phyloP scores from a whole-genome alignment of 2,113 vertebrate genomes.

The Artemisiospiza belli region DNA sequence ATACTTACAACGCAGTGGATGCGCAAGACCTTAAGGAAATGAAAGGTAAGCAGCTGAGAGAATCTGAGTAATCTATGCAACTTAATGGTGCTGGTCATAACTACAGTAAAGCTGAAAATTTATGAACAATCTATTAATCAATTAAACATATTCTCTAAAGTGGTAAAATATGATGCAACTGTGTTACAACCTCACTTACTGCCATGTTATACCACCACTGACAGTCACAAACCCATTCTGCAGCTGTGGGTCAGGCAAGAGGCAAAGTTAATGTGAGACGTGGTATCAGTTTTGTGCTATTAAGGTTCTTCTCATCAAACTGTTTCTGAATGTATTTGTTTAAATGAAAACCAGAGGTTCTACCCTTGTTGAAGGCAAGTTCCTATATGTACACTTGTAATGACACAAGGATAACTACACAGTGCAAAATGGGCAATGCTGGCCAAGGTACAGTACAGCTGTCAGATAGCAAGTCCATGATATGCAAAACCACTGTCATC shows the following conservation, averaged over 20 bases:
- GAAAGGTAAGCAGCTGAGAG: slow-evolving; percentile 8
- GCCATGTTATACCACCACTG: background rate
- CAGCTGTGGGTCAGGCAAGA: background rate
- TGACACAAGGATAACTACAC: background rate
- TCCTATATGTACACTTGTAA: background rate
- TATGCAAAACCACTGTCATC: background rate
- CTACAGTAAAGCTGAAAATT: background rate
- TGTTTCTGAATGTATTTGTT: background rate
- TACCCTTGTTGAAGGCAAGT: background rate
- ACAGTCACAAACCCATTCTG: background rate
- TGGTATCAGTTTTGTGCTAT: background rate
- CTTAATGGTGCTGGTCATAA: background rate
- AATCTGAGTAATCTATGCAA: background rate
- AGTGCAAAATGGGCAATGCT: background rate
- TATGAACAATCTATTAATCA: background rate
- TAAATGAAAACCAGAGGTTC: background rate
- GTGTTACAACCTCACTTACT: background rate
- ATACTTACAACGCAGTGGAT: background rate
- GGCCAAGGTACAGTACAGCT: background rate
- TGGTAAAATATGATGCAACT: background rate
- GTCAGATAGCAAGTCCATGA: background rate
- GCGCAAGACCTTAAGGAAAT: background rate
- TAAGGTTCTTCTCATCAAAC: background rate
- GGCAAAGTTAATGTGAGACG: background rate
- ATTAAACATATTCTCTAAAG: background rate